Evolutionary conservation across 2,797 vertebrate species (phyloP).

Genomic region (Esox lucius): DNA sequence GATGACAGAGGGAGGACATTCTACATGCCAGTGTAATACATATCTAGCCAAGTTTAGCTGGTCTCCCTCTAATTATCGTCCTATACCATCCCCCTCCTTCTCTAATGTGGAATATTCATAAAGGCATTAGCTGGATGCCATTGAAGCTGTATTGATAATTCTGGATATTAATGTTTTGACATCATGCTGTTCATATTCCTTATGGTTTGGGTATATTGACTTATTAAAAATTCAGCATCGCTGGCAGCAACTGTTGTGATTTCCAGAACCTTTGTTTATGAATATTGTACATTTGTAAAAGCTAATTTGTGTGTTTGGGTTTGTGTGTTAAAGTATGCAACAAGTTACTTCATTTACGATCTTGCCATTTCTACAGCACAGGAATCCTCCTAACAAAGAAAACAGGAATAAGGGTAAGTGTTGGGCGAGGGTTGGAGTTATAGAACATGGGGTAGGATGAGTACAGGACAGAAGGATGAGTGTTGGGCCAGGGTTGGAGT

Average conservation of each 20-base stretch:
- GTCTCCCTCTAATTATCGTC: not conserved
- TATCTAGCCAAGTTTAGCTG: too few species aligned
- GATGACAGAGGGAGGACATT: not conserved
- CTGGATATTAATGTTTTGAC: slow-evolving; percentile 15
- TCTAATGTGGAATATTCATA: slow-evolving; percentile 28
- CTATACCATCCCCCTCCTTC: not conserved
- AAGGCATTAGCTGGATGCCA: slow-evolving; percentile 21
- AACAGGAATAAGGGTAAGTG: too few species aligned
- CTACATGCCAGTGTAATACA: too few species aligned
- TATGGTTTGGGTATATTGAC: slow-evolving; percentile 24
- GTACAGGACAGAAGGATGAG: too few species aligned
- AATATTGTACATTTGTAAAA: not conserved
- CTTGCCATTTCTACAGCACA: not conserved
- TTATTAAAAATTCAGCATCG: slow-evolving; percentile 36
- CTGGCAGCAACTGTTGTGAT: not conserved
- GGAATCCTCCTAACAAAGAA: too few species aligned
- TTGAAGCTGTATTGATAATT: slow-evolving; percentile 25
- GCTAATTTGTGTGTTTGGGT: not conserved
- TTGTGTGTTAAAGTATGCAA: not conserved
- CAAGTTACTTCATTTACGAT: not conserved
- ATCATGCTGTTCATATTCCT: slow-evolving; percentile 32
- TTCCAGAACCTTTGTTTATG: not conserved
- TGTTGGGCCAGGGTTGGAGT: too few species aligned
- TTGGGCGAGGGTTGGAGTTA: too few species aligned
- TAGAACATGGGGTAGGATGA: too few species aligned